phyloP scores from a whole-genome alignment of 64 coral and sea anemone genomes.

The Exaiptasia diaphana region DNA sequence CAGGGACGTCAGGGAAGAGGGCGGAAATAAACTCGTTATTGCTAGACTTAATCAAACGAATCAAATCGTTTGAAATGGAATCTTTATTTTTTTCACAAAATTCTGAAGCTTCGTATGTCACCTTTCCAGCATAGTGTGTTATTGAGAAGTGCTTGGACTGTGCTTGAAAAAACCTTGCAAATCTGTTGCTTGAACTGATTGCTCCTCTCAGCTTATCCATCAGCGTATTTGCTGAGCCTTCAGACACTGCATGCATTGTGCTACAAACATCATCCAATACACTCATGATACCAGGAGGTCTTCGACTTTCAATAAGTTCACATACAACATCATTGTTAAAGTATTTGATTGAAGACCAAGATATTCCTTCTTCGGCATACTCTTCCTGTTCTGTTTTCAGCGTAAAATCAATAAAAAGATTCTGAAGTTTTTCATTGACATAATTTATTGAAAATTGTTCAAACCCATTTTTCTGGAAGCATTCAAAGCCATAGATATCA shows the following conservation, averaged over 20 bases:
- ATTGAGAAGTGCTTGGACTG: conserved; percentile 81
- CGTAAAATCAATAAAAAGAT: conserved; percentile 95
- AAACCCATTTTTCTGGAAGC: conserved; percentile 92
- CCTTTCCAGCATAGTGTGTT: conserved; percentile 94
- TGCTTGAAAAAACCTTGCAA: conserved; percentile 75
- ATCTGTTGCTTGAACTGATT: conserved; percentile 65
- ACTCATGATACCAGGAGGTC: conserved; percentile 92
- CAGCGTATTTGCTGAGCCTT: conserved; percentile 86
- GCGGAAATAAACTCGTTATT: conserved; percentile 35
- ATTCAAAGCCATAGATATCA: conserved; percentile 98
- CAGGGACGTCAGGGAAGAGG: conserved; percentile 41
- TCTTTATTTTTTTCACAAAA: conserved; percentile 99
- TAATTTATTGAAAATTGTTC: conserved; percentile 99
- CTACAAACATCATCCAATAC: conserved; percentile 89
- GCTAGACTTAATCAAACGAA: conserved; percentile 87
- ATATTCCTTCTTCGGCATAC: conserved; percentile 81
- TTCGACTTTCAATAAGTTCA: conserved; percentile 86
- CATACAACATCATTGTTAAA: conserved; percentile 91
- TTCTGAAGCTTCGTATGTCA: conserved; percentile 74
- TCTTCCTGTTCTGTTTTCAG: conserved; percentile 96
- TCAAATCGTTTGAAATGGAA: conserved; percentile 76
- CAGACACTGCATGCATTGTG: conserved; percentile 84
- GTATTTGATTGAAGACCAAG: conserved; percentile 85
- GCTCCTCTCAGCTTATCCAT: conserved; percentile 96
- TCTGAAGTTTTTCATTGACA: conserved; percentile 96